Percentiles rank a stretch among this genome's conserved stretches.
Evolutionary conservation across 2,113 vertebrate species (phyloP).

Genomic region (Casuarius casuarius): DNA sequence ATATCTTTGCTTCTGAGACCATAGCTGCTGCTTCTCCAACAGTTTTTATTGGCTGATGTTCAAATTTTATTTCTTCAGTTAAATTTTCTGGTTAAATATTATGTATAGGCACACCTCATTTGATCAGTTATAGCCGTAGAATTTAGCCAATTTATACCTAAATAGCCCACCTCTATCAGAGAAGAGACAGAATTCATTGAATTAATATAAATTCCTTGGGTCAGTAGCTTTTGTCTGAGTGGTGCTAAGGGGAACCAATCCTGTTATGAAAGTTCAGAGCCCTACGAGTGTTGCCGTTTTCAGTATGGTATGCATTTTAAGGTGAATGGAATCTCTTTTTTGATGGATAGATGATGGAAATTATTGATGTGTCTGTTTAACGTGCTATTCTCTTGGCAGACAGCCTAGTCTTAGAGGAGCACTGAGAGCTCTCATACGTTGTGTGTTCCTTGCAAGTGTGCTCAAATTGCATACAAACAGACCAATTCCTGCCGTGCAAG

Average conservation of each 20-base stretch:
- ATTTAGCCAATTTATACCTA: conserved; percentile 49
- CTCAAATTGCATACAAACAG: not conserved
- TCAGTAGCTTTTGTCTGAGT: not conserved
- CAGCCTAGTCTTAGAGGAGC: conserved; percentile 22
- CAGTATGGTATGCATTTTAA: conserved; percentile 43
- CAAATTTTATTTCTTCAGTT: conserved; percentile 51
- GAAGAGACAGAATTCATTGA: conserved; percentile 7
- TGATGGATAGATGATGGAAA: conserved; percentile 17
- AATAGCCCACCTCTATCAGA: not conserved
- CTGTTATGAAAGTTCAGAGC: conserved; percentile 30
- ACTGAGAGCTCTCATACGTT: not conserved
- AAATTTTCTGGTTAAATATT: conserved; percentile 55
- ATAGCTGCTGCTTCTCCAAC: not conserved
- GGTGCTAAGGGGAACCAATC: conserved; percentile 42
- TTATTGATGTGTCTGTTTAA: conserved; percentile 34
- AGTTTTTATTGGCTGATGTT: conserved; percentile 16
- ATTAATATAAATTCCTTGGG: conserved; percentile 56
- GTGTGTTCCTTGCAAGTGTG: not conserved
- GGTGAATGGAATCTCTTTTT: conserved; percentile 32
- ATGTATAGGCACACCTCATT: conserved; percentile 34
- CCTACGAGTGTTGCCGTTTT: conserved; percentile 19
- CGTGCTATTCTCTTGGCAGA: conserved; percentile 25
- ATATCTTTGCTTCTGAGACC: not conserved
- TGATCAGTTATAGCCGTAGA: conserved; percentile 32
- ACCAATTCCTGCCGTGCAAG: not conserved